Conservation (phyloP, 2,113 vertebrate genomes). For the Todiramphus chloris region DNA sequence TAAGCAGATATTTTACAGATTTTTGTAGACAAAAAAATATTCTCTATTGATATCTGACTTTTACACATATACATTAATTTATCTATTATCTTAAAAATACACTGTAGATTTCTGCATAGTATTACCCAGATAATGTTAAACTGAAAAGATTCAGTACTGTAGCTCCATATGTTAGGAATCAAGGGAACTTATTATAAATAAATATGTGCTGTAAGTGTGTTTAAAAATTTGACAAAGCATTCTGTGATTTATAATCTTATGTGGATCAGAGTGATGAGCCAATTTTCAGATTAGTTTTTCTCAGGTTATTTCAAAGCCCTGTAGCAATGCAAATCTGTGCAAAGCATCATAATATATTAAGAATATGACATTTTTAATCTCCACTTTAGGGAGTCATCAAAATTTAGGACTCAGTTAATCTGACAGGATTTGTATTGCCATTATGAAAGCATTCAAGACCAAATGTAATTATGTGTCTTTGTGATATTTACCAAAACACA, state of each 20-base stretch:
- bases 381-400: slow-evolving; percentile 29
- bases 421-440: slow-evolving; percentile 22
- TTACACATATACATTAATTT: not conserved
- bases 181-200: not conserved
- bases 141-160: not conserved
- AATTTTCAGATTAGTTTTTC: slow-evolving; percentile 46
- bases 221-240: not conserved
- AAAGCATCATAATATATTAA: slow-evolving; percentile 26
- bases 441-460: slow-evolving; percentile 8
- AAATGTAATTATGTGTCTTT: slow-evolving; percentile 23
- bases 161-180: not conserved
- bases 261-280: not conserved
- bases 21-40: not conserved
- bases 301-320: slow-evolving; percentile 43
- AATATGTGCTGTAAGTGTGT: not conserved
- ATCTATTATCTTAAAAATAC: not conserved
- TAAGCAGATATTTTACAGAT: not conserved
- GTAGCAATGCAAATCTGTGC: slow-evolving; percentile 10
- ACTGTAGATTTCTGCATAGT: not conserved
- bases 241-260: not conserved
- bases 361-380: slow-evolving; percentile 48
- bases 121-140: not conserved
- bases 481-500: not conserved
- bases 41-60: not conserved
- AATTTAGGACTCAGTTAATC: slow-evolving; percentile 29